Base-by-base conservation (phyloP, 2,113 vertebrate genomes). In the Pollimyrus isidori region DNA sequence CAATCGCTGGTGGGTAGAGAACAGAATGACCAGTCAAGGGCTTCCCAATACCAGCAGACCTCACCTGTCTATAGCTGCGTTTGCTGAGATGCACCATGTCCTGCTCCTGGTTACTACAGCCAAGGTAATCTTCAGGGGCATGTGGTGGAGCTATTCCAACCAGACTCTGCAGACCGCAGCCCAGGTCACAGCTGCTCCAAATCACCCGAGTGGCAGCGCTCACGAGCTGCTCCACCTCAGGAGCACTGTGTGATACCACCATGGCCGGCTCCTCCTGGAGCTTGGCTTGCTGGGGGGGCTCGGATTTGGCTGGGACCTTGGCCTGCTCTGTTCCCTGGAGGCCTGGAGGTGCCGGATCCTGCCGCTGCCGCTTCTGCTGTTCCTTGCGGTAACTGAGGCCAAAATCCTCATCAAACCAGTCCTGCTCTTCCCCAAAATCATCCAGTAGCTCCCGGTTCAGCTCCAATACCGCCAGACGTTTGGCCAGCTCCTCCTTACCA, bases 401-500 rank as follows among this genome's bases (percentile, higher is more conserved):
- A 93, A 97, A 99, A 95, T 99, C 98, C 93, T 99, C 98, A 92
- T 99, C 98, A 93, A 99, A 99, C 98, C 98, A 99, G 93, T 99
- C 98, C 73, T 97, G 97, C 69, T 99, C 98, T 52, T 99, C 97
- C 88, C 96, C 96, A n/a, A 98, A 92, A 9, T 94, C 95, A 0
- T 97, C 96, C 7, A 98, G 94, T 87, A 99, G 96, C 89, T 97
- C 97, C 0, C 95, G 96, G 92, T 95, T 98, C 90, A 98, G 96
- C 93, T 99, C 97, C 92, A 99, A 95, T 92, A 98, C 98, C 1
- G 97, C 97, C 58, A 99, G 95, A 88, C 97, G 96, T 93, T 98
- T 98, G 90, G 96, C 97, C 30, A 99, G 97, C 91, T 99, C 97
- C 90, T 99, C 97, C 92, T 99, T 97, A 42, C 97, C 97, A 62